Conservation (phyloP, 2,888 invertebrate species). For the Metallyticus violacea region DNA sequence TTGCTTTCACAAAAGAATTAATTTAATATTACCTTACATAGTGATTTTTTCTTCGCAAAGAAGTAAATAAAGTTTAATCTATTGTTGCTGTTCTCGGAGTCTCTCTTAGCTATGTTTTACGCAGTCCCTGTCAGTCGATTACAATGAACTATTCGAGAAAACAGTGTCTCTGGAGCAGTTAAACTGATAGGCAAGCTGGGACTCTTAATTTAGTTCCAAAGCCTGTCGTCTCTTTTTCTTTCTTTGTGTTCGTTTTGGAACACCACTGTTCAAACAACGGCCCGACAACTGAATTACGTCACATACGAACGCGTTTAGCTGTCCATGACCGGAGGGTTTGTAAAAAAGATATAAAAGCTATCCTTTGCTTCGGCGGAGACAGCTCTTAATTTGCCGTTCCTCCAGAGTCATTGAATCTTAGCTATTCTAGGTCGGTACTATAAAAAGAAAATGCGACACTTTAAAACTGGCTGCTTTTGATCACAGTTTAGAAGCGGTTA, state of each 20-base stretch:
- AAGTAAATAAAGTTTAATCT: too few species aligned
- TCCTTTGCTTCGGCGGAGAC: neutral
- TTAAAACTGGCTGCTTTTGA: too few species aligned
- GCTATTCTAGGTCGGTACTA: too few species aligned
- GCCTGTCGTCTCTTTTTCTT: neutral
- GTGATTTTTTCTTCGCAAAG: too few species aligned
- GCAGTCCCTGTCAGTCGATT: neutral
- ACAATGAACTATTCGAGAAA: neutral
- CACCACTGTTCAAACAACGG: neutral
- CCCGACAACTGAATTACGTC: neutral
- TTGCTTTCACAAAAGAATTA: too few species aligned
- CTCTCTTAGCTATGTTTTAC: neutral
- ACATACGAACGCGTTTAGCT: neutral
- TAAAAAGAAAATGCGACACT: too few species aligned
- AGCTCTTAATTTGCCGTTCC: neutral
- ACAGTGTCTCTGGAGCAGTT: neutral
- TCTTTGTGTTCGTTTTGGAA: neutral
- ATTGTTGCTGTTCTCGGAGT: too few species aligned
- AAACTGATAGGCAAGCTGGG: neutral
- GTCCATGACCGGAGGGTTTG: neutral
- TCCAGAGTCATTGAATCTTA: neutral
- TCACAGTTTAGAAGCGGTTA: too few species aligned
- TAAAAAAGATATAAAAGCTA: neutral
- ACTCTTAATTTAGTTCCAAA: neutral
- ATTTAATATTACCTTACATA: too few species aligned